phyloP scores from a whole-genome alignment of 2,113 vertebrate genomes.

The Dicaeum eximium region DNA sequence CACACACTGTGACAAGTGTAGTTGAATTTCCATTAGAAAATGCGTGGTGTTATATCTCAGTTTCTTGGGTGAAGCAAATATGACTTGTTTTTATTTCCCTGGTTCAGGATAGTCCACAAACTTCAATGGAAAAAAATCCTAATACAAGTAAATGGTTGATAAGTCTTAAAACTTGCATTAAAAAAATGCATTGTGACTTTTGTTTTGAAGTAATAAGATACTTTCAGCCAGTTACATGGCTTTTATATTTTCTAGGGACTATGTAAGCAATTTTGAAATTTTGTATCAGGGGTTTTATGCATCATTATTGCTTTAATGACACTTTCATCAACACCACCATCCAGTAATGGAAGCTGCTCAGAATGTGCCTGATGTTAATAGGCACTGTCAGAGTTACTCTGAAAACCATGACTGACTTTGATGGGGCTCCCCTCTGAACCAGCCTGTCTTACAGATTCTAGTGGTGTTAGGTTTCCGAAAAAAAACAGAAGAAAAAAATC shows the following conservation, averaged over 20 bases:
- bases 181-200: neutral
- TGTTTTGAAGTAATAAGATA: neutral
- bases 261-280: neutral
- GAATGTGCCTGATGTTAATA: neutral
- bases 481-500: neutral
- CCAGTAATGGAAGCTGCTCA: neutral
- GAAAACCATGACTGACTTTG: conserved; percentile 7
- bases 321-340: neutral
- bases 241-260: neutral
- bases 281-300: neutral
- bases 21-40: conserved; percentile 4
- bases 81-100: neutral
- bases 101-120: neutral
- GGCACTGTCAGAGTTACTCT: neutral
- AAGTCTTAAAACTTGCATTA: neutral
- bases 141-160: neutral
- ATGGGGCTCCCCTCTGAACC: neutral
- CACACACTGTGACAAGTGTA: neutral
- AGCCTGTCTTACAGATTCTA: neutral
- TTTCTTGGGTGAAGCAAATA: neutral
- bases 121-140: neutral
- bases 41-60: neutral
- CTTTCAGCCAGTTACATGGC: neutral
- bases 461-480: neutral
- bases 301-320: neutral